phyloP scores from a whole-genome alignment of 1,140 invertebrate genomes.

The Formica selysi region DNA sequence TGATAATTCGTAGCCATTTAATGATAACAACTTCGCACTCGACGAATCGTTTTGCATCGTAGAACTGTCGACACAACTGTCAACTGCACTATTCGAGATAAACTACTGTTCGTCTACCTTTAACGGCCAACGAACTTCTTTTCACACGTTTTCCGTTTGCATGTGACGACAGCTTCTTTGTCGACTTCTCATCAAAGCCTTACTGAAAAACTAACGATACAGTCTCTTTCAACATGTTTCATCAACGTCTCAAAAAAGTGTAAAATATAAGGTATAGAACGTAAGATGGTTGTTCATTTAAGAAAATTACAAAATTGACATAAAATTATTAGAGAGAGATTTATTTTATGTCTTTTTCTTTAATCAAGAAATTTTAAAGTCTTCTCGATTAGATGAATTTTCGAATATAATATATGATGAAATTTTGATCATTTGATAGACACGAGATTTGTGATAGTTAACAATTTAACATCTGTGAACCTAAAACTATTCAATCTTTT shows the following conservation, averaged over 20 bases:
- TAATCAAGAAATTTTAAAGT: neutral
- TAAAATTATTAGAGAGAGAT: neutral
- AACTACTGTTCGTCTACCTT: conserved; percentile 71
- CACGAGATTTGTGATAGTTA: neutral
- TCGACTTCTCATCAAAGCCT: conserved; percentile 64
- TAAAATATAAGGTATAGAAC: no score
- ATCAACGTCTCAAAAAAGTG: neutral
- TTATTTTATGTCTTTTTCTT: neutral
- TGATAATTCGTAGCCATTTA: conserved; percentile 78
- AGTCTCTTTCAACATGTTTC: conserved; percentile 1
- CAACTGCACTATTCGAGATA: conserved; percentile 70
- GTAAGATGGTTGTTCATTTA: neutral
- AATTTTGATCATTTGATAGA: neutral
- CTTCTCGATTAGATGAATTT: neutral
- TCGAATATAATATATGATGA: neutral
- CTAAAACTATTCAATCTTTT: neutral
- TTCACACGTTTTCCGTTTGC: neutral
- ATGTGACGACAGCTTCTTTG: conserved; percentile 46
- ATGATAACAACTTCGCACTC: conserved; percentile 75
- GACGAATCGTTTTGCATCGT: conserved; percentile 68
- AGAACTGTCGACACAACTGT: conserved; percentile 74
- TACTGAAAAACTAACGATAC: neutral
- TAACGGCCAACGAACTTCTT: conserved; percentile 54
- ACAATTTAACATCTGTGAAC: conserved; percentile 8
- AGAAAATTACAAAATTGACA: neutral